phyloP scores from a whole-genome alignment of 2,888 invertebrate species.

The Leptarthrus brevirostris region DNA sequence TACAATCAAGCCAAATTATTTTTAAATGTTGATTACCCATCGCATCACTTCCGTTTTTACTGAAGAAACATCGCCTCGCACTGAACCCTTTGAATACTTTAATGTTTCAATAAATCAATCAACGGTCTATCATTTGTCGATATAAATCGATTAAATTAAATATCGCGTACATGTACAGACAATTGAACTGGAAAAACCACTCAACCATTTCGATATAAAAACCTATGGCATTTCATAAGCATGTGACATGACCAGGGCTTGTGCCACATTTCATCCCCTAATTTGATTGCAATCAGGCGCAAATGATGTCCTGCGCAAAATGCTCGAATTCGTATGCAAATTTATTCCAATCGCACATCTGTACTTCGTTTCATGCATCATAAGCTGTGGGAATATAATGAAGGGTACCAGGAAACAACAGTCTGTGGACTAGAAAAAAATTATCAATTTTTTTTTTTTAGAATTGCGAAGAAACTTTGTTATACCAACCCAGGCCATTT shows the following conservation, averaged over 20 bases:
- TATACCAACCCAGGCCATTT: background rate
- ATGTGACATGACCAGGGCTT: background rate
- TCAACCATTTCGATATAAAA: background rate
- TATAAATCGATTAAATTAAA: too few species aligned
- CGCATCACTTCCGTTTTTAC: too few species aligned
- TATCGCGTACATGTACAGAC: background rate
- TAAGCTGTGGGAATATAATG: background rate
- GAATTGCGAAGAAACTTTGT: background rate
- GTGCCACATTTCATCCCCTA: background rate
- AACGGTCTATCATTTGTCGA: too few species aligned
- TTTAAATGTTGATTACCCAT: too few species aligned
- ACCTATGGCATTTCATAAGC: background rate
- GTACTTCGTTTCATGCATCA: background rate
- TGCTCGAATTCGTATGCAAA: background rate
- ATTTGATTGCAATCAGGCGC: background rate
- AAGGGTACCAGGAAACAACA: background rate
- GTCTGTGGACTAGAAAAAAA: background rate
- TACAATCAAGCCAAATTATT: too few species aligned
- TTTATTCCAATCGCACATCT: background rate
- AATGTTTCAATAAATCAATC: too few species aligned
- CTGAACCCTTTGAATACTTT: too few species aligned
- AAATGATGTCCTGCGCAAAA: constrained; percentile 3
- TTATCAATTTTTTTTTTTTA: constrained; percentile 3
- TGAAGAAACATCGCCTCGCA: too few species aligned
- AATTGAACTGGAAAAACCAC: constrained; percentile 3